Evolutionary conservation across 1,140 invertebrate species (phyloP).

Genomic region (Hycleus phaleratus): DNA sequence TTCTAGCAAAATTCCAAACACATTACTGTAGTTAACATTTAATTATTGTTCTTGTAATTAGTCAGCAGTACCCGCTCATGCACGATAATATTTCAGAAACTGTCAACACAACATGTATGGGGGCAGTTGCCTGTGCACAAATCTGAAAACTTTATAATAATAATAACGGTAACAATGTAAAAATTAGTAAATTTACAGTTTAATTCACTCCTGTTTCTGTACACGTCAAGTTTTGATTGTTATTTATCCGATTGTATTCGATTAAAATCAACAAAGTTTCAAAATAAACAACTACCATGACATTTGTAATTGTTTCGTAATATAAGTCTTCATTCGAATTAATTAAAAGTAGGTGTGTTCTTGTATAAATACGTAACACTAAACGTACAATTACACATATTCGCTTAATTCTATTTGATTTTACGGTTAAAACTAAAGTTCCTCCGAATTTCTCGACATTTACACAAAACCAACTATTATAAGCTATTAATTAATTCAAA

Average conservation of each 20-base stretch:
- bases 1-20: background rate
- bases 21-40: constrained; percentile 13
- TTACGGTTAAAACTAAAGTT: background rate
- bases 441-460: background rate
- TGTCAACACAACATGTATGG: constrained; percentile 2
- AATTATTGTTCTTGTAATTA: constrained; percentile 10
- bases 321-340: no score
- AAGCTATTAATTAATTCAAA: no score
- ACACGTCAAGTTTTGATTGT: no score
- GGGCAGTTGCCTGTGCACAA: background rate
- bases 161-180: no score
- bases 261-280: no score
- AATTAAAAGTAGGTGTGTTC: background rate
- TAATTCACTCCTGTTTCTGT: no score
- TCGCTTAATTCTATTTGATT: background rate
- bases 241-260: no score
- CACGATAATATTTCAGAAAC: constrained; percentile 13
- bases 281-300: no score
- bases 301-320: no score
- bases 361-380: background rate
- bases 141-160: background rate
- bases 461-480: background rate
- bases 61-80: constrained; percentile 7
- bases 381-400: background rate
- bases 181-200: no score